Percentiles rank a stretch among this genome's conserved stretches.
Evolutionary conservation across 2,888 invertebrate genomes (phyloP).

Genomic region (Noctuana brunneofusca): DNA sequence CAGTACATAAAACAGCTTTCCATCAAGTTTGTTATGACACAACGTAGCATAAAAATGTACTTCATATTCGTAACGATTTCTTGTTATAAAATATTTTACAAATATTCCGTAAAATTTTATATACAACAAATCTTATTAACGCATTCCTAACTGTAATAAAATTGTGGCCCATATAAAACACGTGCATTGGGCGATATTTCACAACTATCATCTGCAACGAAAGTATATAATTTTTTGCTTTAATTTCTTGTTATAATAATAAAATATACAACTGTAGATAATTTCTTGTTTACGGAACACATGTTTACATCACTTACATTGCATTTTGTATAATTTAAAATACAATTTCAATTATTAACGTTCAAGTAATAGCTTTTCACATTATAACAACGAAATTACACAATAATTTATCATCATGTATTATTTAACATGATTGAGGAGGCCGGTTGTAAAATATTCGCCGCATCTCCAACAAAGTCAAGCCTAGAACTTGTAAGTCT

Average conservation of each 20-base stretch:
- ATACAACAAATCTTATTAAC: slow-evolving; percentile 33
- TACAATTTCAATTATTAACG: slow-evolving; percentile 25
- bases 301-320: slow-evolving; percentile 29
- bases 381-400: slow-evolving; percentile 22
- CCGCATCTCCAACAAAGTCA: slow-evolving; percentile 3
- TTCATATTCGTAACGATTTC: slow-evolving; percentile 33
- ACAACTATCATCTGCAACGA: slow-evolving; percentile 34
- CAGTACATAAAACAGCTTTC: slow-evolving; percentile 31
- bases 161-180: slow-evolving; percentile 25
- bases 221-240: slow-evolving; percentile 32
- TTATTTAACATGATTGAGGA: neutral
- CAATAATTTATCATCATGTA: slow-evolving; percentile 11
- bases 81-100: slow-evolving; percentile 35
- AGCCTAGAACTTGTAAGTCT: slow-evolving; percentile 5
- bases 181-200: slow-evolving; percentile 17
- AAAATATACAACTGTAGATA: slow-evolving; percentile 29
- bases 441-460: neutral
- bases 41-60: slow-evolving; percentile 33
- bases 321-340: slow-evolving; percentile 22
- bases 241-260: slow-evolving; percentile 25
- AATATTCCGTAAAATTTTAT: slow-evolving; percentile 33
- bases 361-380: slow-evolving; percentile 15
- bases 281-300: slow-evolving; percentile 30
- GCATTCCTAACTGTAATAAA: slow-evolving; percentile 33
- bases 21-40: slow-evolving; percentile 31